phyloP scores from a whole-genome alignment of 2,888 invertebrate genomes.

The Cecidostiba fungosa region DNA sequence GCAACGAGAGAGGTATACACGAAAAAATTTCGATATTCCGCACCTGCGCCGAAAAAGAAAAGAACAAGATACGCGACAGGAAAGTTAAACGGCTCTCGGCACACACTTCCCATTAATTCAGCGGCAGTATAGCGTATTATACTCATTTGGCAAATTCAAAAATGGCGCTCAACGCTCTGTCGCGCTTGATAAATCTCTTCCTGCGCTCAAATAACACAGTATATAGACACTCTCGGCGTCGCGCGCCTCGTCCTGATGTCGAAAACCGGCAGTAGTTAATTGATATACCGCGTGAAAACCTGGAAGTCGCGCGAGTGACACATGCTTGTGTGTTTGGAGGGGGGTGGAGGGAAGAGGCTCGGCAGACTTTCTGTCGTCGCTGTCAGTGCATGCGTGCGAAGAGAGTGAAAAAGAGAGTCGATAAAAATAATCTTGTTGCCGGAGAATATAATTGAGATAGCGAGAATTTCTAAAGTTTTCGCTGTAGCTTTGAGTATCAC shows the following conservation, averaged over 20 bases:
- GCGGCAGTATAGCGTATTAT: not conserved
- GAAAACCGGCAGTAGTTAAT: conserved; percentile 60
- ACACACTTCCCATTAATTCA: conserved; percentile 50
- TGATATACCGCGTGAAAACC: conserved; percentile 47
- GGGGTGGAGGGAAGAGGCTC: too few relatives aligned
- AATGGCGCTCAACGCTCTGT: conserved; percentile 58
- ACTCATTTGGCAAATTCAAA: conserved; percentile 54
- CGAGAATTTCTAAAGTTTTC: conserved; percentile 25
- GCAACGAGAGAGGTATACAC: too few relatives aligned
- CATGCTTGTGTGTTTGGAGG: too few relatives aligned
- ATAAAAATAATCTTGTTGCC: conserved; percentile 27
- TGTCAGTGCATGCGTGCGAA: not conserved
- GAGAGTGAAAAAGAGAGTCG: conserved; percentile 10
- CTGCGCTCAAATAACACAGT: conserved; percentile 44
- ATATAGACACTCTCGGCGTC: not conserved
- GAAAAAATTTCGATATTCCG: conserved; percentile 12
- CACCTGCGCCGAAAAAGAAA: conserved; percentile 1
- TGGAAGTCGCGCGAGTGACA: not conserved
- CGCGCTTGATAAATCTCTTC: conserved; percentile 62
- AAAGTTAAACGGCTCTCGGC: conserved; percentile 2
- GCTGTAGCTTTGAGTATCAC: too few relatives aligned
- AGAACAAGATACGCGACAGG: not conserved
- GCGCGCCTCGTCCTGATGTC: conserved; percentile 10
- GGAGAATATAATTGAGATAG: conserved; percentile 41
- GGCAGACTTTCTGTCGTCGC: not conserved